Conservation (phyloP, 2,888 invertebrate species). For the Philaethria dido region DNA sequence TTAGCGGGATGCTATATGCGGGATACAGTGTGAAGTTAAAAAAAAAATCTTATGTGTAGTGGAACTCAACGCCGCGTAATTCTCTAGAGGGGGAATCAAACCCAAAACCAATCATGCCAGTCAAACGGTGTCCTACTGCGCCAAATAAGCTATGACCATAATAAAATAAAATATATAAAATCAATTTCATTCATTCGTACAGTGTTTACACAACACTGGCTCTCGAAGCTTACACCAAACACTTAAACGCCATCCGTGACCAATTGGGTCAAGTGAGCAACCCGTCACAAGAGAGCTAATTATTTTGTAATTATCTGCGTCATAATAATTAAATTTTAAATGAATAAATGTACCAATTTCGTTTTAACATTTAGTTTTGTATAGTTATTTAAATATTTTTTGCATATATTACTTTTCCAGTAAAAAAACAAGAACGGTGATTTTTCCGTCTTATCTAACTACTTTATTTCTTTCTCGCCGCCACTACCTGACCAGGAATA, state of each 20-base stretch:
- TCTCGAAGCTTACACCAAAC: constrained; percentile 35
- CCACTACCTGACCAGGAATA: too few relatives aligned
- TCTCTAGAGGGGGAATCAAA: too few relatives aligned
- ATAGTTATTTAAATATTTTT: not conserved
- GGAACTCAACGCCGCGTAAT: too few relatives aligned
- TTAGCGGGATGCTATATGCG: too few relatives aligned
- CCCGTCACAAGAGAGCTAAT: constrained; percentile 50
- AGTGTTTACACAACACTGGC: constrained; percentile 22
- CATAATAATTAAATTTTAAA: constrained; percentile 6
- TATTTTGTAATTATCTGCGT: constrained; percentile 47
- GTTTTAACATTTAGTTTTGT: not conserved
- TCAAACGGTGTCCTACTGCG: too few relatives aligned
- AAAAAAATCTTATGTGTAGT: too few relatives aligned
- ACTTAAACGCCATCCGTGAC: constrained; percentile 49
- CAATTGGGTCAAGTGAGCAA: constrained; percentile 59
- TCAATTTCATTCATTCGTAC: not conserved
- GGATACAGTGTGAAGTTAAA: too few relatives aligned
- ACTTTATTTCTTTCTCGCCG: too few relatives aligned
- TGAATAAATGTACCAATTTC: not conserved
- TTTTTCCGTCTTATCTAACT: too few relatives aligned
- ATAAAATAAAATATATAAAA: not conserved
- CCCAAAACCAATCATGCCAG: too few relatives aligned
- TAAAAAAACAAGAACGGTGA: too few relatives aligned
- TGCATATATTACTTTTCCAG: not conserved
- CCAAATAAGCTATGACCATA: too few relatives aligned